Evolutionary conservation across 2,888 invertebrate genomes (phyloP).

Genomic region (Lasioglossum zephyrum): DNA sequence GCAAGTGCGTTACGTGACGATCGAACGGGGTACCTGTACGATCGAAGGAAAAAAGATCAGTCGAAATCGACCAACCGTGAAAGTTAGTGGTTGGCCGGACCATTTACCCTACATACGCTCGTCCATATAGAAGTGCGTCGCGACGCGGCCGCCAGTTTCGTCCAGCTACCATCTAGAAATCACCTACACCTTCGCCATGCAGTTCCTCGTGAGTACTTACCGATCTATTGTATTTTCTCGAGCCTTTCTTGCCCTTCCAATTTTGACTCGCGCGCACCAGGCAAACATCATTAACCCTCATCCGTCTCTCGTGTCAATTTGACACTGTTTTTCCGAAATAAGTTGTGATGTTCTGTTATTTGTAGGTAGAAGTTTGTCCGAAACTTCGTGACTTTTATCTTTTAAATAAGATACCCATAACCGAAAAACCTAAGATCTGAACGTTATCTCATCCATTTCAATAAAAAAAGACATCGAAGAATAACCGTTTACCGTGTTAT

Average conservation of each 20-base stretch:
- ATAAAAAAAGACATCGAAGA: no score
- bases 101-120: conserved; percentile 64
- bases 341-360: no score
- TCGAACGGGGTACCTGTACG: conserved; percentile 58
- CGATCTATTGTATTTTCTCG: neutral
- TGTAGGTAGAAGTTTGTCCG: no score
- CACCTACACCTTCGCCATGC: conserved; percentile 75
- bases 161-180: conserved; percentile 72
- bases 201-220: conserved; percentile 76
- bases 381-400: no score
- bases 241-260: neutral
- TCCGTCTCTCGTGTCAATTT: no score
- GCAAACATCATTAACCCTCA: no score
- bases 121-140: conserved; percentile 82
- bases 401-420: no score
- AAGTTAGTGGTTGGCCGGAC: conserved; percentile 75
- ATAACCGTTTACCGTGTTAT: no score
- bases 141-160: conserved; percentile 78
- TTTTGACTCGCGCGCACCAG: no score
- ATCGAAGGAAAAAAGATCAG: conserved; percentile 59
- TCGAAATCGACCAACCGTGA: conserved; percentile 77
- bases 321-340: no score
- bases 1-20: conserved; percentile 70
- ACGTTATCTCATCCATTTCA: no score
- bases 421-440: no score